Evolutionary conservation across 2,113 vertebrate species (phyloP).

Genomic region (Dasyornis broadbenti): DNA sequence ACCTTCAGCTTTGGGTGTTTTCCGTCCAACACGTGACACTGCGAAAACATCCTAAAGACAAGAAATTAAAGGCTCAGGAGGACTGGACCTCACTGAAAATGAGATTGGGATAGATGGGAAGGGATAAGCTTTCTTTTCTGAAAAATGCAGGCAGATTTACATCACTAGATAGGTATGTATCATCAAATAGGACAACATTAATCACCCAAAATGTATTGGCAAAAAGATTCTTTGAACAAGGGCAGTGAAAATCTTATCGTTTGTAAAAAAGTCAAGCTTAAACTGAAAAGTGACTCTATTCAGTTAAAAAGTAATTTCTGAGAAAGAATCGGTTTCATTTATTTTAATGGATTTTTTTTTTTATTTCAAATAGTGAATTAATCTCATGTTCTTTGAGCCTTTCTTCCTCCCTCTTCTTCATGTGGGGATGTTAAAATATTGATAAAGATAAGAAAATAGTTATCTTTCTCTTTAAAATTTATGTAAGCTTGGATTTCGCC

Average conservation of each 20-base stretch:
- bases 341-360: not conserved
- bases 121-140: not conserved
- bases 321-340: not conserved
- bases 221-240: not conserved
- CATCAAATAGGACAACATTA: not conserved
- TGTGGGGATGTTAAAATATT: not conserved
- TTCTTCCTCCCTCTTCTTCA: not conserved
- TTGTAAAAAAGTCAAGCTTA: not conserved
- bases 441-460: slow-evolving; percentile 9
- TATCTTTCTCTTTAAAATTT: not conserved
- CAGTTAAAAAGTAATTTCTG: not conserved
- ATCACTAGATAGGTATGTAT: not conserved
- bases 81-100: not conserved
- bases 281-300: not conserved
- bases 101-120: not conserved
- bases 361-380: not conserved
- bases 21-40: not conserved
- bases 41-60: not conserved
- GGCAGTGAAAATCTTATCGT: not conserved
- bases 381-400: not conserved
- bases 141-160: not conserved
- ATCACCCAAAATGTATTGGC: not conserved
- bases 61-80: not conserved
- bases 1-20: not conserved
- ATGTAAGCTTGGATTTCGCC: not conserved